phyloP scores from a whole-genome alignment of 2,797 vertebrate species.

The Margarornis squamiger region DNA sequence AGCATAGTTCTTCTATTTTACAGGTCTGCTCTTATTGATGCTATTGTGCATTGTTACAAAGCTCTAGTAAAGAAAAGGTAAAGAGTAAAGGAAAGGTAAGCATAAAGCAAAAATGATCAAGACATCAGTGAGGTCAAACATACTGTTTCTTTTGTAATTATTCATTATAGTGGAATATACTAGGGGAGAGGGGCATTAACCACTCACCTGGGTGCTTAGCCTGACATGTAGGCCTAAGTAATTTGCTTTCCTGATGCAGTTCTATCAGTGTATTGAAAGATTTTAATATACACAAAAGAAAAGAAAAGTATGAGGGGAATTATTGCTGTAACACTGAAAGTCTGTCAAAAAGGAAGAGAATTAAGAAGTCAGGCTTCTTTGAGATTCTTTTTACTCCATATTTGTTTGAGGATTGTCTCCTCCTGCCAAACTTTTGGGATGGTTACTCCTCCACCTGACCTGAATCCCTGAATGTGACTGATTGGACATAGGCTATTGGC shows the following conservation, averaged over 20 bases:
- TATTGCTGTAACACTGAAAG: neutral
- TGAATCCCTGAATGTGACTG: neutral
- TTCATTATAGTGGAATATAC: neutral
- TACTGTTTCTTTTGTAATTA: neutral
- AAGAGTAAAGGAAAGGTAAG: neutral
- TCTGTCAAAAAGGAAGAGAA: neutral
- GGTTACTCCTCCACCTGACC: neutral
- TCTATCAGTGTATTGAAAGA: neutral
- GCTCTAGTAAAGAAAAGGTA: neutral
- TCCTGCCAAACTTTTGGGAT: neutral
- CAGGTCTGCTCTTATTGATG: neutral
- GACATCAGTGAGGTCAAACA: neutral
- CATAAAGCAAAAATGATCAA: neutral
- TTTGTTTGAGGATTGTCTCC: neutral
- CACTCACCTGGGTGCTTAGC: neutral
- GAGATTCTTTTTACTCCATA: neutral
- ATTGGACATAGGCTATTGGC: accelerated
- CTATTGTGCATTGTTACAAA: neutral
- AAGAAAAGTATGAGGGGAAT: accelerated
- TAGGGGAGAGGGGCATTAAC: neutral
- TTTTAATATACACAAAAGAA: neutral
- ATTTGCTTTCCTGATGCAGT: neutral
- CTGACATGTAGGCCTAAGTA: neutral
- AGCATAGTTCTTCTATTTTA: neutral
- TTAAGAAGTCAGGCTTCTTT: neutral